Evolutionary conservation across 2,797 vertebrate genomes (phyloP), one percentile per base, ranked within the genome.

Genomic region (Phylloscopus collybita): DNA sequence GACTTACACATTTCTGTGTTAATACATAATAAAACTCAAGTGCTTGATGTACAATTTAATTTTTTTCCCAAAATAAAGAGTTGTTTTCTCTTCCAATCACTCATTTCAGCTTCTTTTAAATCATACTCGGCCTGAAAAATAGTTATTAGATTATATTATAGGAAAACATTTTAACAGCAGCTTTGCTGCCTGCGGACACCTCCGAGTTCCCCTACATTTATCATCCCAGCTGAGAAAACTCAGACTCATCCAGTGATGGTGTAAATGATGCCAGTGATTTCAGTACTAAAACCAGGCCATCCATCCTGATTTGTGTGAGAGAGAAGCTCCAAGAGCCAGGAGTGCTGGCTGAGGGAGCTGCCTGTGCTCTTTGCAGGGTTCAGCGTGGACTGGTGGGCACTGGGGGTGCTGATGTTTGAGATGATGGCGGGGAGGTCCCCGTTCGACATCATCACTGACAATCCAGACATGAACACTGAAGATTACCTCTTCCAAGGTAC

Each of bases 391-490:
- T 99, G 99, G 99, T 99, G 99, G 99, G 99, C 99, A 0, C 98
- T 99, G 26, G 99, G 99, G 0, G 99, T 99, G 83, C 97, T 99
- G 88, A 99, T 99, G 99, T 99, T 99, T 85, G 99, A 99, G 97
- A 99, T 99, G 99, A 99, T 99, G 99, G 99, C 99, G 1, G 99
- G 99, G 36, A 98, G 99, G 78, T 99, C 99, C 67, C 99, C 99
- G 0, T 99, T 99, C 18, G 99, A 99, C 97, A 99, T 99, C 93
- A 99, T 99, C 97, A 99, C 99, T 1, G 99, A 99, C 98, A 99
- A 99, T 99, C 99, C 99, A 10, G 99, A 99, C 97, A 99, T 99
- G 99, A 99, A 99, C 98, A 99, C 99, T 11, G 99, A 99, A 97
- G 99, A 99, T 98, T 99, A 99, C 98, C 99, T 99, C 92, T 99